Evolutionary conservation across 2,888 invertebrate genomes (phyloP).

Genomic region (Crioceris asparagi): DNA sequence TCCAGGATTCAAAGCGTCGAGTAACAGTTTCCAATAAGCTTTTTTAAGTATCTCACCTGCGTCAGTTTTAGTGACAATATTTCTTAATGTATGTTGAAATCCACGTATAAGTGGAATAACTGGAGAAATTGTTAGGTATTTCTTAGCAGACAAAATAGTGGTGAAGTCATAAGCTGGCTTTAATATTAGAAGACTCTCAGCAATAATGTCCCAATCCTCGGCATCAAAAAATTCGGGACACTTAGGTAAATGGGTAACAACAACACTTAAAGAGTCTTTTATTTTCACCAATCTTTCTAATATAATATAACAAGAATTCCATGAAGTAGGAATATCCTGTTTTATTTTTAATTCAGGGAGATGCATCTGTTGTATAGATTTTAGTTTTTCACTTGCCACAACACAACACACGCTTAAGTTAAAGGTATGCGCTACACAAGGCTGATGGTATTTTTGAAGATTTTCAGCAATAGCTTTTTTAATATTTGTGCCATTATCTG

Average conservation of each 20-base stretch:
- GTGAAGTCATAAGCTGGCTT: constrained; percentile 11
- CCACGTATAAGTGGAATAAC: constrained; percentile 20
- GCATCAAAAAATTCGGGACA: constrained; percentile 10
- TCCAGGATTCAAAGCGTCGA: constrained; percentile 8
- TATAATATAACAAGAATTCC: constrained; percentile 18
- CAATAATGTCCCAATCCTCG: constrained; percentile 11
- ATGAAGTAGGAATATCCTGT: constrained; percentile 21
- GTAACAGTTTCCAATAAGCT: constrained; percentile 6
- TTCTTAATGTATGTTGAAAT: constrained; percentile 12
- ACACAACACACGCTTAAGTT: constrained; percentile 15
- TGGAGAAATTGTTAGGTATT: constrained; percentile 19
- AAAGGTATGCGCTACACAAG: constrained; percentile 21
- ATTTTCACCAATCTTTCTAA: constrained; percentile 6
- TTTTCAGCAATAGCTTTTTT: constrained; percentile 17
- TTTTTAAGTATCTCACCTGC: constrained; percentile 6
- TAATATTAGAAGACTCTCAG: constrained; percentile 10
- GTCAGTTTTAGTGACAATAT: constrained; percentile 5
- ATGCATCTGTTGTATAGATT: constrained; percentile 5
- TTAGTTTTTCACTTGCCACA: constrained; percentile 9
- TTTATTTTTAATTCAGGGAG: constrained; percentile 19
- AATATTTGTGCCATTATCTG: constrained; percentile 19
- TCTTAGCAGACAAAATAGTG: constrained; percentile 11
- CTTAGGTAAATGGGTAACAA: constrained; percentile 9
- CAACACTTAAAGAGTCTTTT: constrained; percentile 8
- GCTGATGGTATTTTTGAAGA: constrained; percentile 17